These are phyloP conservation scores for Trididemnum clinides DNA, from an alignment of 23 tunicate species.

Conservation along the genomic window DNA sequence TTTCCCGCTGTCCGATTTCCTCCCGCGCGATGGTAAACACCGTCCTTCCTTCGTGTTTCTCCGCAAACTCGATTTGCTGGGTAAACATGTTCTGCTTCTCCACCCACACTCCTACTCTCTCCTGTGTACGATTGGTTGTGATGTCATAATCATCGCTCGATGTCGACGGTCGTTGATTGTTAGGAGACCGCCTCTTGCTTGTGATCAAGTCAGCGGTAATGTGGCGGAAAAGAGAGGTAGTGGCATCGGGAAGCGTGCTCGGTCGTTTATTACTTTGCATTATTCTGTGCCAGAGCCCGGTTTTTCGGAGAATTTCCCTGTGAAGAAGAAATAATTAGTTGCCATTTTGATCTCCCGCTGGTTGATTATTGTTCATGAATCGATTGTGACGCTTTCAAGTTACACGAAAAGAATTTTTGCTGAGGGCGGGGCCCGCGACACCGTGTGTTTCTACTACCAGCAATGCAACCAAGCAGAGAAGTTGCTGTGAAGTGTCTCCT, in stretches of 20 bases:
- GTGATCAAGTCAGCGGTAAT: conserved; percentile 18
- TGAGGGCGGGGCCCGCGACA: no score
- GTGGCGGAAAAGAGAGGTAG: neutral
- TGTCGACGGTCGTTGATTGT: neutral
- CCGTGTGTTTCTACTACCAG: no score
- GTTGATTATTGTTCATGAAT: no score
- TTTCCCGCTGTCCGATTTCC: neutral
- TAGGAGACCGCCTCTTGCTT: neutral
- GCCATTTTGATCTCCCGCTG: no score
- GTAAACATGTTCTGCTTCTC: neutral
- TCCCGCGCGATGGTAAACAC: neutral
- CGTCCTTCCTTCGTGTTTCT: neutral
- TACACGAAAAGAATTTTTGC: no score
- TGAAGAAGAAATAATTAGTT: no score
- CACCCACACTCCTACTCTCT: neutral
- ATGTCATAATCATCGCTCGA: neutral
- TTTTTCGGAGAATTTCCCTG: conserved; percentile 38
- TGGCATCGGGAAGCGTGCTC: neutral
- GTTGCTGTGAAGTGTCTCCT: no score
- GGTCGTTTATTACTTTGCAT: neutral
- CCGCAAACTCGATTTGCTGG: neutral
- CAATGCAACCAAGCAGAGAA: no score
- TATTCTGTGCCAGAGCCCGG: conserved; percentile 50
- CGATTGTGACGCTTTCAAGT: no score
- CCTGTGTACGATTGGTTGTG: neutral